These are phyloP conservation scores for Pogonomyrmex californicus DNA, from an alignment of 1,140 invertebrate species.

Conservation along the genomic window DNA sequence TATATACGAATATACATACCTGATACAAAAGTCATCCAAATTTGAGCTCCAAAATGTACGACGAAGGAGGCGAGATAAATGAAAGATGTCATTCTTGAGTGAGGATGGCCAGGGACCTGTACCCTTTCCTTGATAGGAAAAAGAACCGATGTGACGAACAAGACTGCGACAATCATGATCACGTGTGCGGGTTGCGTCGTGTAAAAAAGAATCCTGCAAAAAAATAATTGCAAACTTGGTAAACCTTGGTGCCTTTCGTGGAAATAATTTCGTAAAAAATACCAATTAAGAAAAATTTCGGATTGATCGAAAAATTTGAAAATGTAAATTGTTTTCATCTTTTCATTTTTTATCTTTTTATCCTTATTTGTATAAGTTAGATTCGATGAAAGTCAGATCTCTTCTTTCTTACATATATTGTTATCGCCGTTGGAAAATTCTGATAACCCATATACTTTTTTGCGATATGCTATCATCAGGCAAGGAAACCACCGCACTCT, in stretches of 20 bases:
- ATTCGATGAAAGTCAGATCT: neutral
- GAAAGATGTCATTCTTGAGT: slow-evolving; percentile 86
- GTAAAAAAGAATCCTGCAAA: slow-evolving; percentile 89
- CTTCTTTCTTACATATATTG: neutral
- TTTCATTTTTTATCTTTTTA: no score
- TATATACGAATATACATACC: slow-evolving; percentile 85
- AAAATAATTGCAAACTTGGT: neutral
- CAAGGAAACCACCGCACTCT: neutral
- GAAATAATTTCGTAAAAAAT: neutral
- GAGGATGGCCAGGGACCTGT: slow-evolving; percentile 83
- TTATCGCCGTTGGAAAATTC: slow-evolving; percentile 6
- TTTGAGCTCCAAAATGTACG: slow-evolving; percentile 93
- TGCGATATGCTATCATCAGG: neutral
- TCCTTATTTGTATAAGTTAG: neutral
- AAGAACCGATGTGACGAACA: slow-evolving; percentile 88
- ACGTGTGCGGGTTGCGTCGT: slow-evolving; percentile 93
- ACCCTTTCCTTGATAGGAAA: slow-evolving; percentile 86
- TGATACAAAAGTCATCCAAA: slow-evolving; percentile 96
- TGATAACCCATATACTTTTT: slow-evolving; percentile 14
- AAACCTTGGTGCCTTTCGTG: neutral
- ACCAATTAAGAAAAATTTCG: neutral
- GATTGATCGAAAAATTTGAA: neutral
- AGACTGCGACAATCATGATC: slow-evolving; percentile 89
- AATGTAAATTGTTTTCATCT: neutral
- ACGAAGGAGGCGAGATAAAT: slow-evolving; percentile 92